A percentile compares a stretch with the other conserved stretches of the same genome.
phyloP scores from a whole-genome alignment of 2,797 vertebrate species.

The Rhyacichthys aspro region DNA sequence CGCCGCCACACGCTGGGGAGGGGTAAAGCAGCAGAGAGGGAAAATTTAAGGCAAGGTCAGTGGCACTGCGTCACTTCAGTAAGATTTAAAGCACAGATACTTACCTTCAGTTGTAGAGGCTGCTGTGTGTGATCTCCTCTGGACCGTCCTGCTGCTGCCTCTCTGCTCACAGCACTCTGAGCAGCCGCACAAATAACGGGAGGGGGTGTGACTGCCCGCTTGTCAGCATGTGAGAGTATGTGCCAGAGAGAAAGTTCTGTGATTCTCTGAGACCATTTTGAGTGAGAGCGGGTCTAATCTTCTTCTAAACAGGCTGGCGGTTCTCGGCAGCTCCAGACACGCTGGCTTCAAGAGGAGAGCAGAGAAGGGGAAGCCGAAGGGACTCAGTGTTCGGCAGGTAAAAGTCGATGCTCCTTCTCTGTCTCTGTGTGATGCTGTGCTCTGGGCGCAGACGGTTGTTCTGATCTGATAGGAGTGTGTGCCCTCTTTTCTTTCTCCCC shows the following conservation, averaged over 20 bases:
- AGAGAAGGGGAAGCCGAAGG: slow-evolving; percentile 7
- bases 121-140: slow-evolving; percentile 54
- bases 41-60: slow-evolving; percentile 54
- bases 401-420: slow-evolving; percentile 45
- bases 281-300: slow-evolving; percentile 47
- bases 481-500: slow-evolving; percentile 45
- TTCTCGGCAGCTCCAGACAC: slow-evolving; percentile 51
- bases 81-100: slow-evolving; percentile 4
- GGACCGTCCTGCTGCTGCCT: slow-evolving; percentile 43
- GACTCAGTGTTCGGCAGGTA: slow-evolving; percentile 39
- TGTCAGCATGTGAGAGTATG: slow-evolving; percentile 53
- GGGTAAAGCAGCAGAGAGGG: neutral
- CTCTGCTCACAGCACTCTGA: slow-evolving; percentile 55
- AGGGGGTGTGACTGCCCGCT: slow-evolving; percentile 53
- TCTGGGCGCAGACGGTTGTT: slow-evolving; percentile 58
- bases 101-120: slow-evolving; percentile 54
- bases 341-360: slow-evolving; percentile 30
- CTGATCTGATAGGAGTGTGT: slow-evolving; percentile 56
- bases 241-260: slow-evolving; percentile 58
- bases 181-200: slow-evolving; percentile 62
- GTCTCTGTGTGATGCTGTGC: slow-evolving; percentile 40
- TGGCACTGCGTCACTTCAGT: slow-evolving; percentile 60
- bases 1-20: slow-evolving; percentile 40
- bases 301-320: slow-evolving; percentile 40
- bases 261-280: slow-evolving; percentile 39